These are phyloP conservation scores for Sphaerophoria taeniata DNA, from an alignment of 2,888 invertebrate species.

Conservation along the genomic window DNA sequence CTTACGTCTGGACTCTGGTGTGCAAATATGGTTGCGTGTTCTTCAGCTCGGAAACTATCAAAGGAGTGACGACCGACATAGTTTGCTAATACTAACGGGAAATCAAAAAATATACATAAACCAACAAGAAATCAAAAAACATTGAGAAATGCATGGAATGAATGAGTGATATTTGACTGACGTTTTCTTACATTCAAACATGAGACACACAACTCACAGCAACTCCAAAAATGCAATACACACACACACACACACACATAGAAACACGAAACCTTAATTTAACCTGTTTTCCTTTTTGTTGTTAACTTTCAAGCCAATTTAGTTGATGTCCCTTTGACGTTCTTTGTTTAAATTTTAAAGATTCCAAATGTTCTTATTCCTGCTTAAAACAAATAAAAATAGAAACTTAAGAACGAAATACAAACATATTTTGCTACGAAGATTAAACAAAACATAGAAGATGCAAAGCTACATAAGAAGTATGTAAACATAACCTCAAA, in stretches of 20 bases:
- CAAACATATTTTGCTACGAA: slow-evolving; percentile 64
- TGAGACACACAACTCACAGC: not conserved
- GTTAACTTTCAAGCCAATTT: no score
- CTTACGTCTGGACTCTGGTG: slow-evolving; percentile 98
- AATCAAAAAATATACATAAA: slow-evolving; percentile 4
- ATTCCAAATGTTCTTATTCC: not conserved
- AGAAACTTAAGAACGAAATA: slow-evolving; percentile 13
- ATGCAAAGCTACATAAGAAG: slow-evolving; percentile 24
- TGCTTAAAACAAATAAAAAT: slow-evolving; percentile 32
- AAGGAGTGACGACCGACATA: slow-evolving; percentile 81
- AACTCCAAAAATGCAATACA: slow-evolving; percentile 23
- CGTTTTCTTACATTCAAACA: slow-evolving; percentile 61
- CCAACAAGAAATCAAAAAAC: slow-evolving; percentile 25
- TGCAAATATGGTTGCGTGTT: slow-evolving; percentile 84
- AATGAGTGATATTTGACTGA: slow-evolving; percentile 73
- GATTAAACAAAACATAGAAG: slow-evolving; percentile 23
- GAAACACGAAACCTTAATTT: not conserved
- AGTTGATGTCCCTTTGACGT: no score
- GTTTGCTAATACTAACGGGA: slow-evolving; percentile 80
- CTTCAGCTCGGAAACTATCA: slow-evolving; percentile 82
- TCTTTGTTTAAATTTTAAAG: slow-evolving; percentile 2
- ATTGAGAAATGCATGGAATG: slow-evolving; percentile 53
- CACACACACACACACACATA: slow-evolving; percentile 8
- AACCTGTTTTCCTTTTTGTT: not conserved
- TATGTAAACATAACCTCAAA: slow-evolving; percentile 31